Conservation (phyloP, 2,797 vertebrate genomes). For the Gambusia yucatana region DNA sequence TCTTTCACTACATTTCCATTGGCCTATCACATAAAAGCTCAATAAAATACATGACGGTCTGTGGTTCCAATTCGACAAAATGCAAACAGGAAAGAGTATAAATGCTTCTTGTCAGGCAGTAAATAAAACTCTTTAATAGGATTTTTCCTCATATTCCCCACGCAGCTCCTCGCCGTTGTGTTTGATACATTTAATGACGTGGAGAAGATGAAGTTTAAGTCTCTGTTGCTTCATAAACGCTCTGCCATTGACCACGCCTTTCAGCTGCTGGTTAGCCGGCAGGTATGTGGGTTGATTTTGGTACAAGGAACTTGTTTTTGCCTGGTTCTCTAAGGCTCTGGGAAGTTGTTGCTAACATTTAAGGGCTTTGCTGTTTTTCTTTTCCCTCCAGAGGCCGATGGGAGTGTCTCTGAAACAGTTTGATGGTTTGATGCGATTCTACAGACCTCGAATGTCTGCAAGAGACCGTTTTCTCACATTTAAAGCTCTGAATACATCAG, state of each 20-base stretch:
- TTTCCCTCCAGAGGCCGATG: slow-evolving; percentile 82
- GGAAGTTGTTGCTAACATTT: background rate
- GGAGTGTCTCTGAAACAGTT: slow-evolving; percentile 94
- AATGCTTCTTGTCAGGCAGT: background rate
- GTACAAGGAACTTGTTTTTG: background rate
- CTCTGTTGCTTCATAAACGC: slow-evolving; percentile 93
- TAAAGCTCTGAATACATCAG: slow-evolving; percentile 91
- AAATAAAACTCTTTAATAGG: background rate
- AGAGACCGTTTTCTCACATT: slow-evolving; percentile 93
- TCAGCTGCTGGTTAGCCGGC: slow-evolving; percentile 88
- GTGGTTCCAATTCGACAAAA: background rate
- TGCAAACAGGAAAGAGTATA: background rate
- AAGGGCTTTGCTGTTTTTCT: background rate
- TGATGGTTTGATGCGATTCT: slow-evolving; percentile 95
- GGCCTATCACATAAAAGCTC: background rate
- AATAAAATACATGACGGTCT: background rate
- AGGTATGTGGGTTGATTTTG: slow-evolving; percentile 76
- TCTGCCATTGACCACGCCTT: slow-evolving; percentile 93
- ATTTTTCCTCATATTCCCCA: background rate
- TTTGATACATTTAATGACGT: slow-evolving; percentile 98
- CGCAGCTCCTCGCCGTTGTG: slow-evolving; percentile 94
- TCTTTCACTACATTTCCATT: background rate
- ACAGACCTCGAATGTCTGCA: slow-evolving; percentile 90
- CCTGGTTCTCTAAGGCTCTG: background rate
- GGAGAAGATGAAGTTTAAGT: slow-evolving; percentile 98